phyloP scores from a whole-genome alignment of 2,797 vertebrate species.

The Alectoris magna region DNA sequence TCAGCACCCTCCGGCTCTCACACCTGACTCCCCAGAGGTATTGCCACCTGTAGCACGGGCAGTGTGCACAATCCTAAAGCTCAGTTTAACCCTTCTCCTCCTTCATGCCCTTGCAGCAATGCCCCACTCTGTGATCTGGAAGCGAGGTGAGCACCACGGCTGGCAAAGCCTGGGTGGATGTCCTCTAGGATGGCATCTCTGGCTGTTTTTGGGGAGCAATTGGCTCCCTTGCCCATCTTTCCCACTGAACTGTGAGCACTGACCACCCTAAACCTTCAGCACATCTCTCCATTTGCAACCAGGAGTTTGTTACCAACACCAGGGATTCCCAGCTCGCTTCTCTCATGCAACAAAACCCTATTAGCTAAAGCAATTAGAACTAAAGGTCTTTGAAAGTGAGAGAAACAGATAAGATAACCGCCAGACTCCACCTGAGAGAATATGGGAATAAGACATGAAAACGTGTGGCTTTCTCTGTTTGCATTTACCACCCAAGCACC shows the following conservation, averaged over 20 bases:
- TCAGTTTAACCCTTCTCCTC: fast-evolving
- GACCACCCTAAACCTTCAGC: not conserved
- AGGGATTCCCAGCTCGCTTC: not conserved
- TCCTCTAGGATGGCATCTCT: not conserved
- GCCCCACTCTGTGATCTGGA: fast-evolving
- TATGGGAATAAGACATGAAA: not conserved
- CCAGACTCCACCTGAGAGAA: not conserved
- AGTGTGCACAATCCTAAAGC: not conserved
- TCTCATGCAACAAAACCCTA: fast-evolving
- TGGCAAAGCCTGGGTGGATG: not conserved
- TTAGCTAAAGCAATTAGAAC: fast-evolving
- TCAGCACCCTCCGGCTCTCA: not conserved
- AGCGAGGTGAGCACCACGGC: fast-evolving
- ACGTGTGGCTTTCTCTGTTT: not conserved
- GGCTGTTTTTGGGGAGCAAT: not conserved
- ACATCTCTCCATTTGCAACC: fast-evolving
- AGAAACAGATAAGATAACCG: not conserved
- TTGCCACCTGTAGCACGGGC: not conserved
- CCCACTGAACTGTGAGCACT: not conserved
- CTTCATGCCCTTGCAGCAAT: not conserved
- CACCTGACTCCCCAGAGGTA: not conserved
- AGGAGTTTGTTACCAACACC: fast-evolving
- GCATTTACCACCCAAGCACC: not conserved
- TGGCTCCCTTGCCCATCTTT: not conserved
- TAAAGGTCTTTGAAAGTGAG: not conserved